phyloP scores from a whole-genome alignment of 2,113 vertebrate genomes.

The Mugil cephalus region DNA sequence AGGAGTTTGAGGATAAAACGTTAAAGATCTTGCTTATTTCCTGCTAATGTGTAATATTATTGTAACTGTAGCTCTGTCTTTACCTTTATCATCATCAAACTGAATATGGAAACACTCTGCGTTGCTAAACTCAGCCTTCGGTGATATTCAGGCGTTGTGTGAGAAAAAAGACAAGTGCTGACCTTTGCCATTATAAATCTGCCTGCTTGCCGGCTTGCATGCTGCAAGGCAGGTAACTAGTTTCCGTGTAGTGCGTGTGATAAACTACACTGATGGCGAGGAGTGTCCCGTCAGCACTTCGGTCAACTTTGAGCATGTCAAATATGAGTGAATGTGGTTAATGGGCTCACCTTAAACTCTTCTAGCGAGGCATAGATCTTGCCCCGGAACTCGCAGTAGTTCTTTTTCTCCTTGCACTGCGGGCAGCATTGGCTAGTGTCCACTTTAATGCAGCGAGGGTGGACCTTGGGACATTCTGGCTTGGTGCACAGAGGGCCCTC shows the following conservation, averaged over 20 bases:
- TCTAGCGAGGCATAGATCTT: conserved; percentile 93
- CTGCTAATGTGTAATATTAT: conserved; percentile 43
- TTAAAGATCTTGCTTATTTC: conserved; percentile 17
- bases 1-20: conserved; percentile 46
- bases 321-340: conserved; percentile 54
- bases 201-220: conserved; percentile 58
- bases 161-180: conserved; percentile 72
- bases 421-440: conserved; percentile 98
- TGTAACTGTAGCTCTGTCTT: conserved; percentile 31
- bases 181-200: conserved; percentile 81
- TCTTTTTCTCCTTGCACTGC: conserved; percentile 95
- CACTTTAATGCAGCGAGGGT: conserved; percentile 94
- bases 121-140: conserved; percentile 46
- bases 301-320: conserved; percentile 55
- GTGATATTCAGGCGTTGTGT: conserved; percentile 64
- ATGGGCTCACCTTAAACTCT: conserved; percentile 95
- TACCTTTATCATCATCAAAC: conserved; percentile 37
- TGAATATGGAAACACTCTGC: conserved; percentile 52
- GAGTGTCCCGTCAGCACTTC: conserved; percentile 69
- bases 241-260: conserved; percentile 55
- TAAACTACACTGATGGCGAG: conserved; percentile 48
- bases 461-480: conserved; percentile 95
- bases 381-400: conserved; percentile 96
- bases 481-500: conserved; percentile 95
- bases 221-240: conserved; percentile 55